phyloP scores from a whole-genome alignment of 2,888 invertebrate genomes.

The Macaria liturata region DNA sequence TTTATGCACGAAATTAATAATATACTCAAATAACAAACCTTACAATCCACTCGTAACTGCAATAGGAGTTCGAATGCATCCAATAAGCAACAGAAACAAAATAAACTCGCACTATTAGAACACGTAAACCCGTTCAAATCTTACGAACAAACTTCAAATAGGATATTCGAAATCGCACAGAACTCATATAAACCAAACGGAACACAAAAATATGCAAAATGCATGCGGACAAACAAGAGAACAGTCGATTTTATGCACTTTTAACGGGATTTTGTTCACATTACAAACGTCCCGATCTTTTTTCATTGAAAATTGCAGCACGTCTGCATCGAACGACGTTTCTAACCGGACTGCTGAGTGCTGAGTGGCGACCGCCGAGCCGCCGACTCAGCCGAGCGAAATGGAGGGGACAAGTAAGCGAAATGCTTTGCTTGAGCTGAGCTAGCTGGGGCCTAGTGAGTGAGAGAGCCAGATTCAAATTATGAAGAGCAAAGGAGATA shows the following conservation, averaged over 20 bases:
- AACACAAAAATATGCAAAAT: slow-evolving; percentile 32
- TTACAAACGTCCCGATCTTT: slow-evolving; percentile 53
- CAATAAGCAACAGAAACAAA: slow-evolving; percentile 60
- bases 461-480: too few species aligned
- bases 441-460: too few species aligned
- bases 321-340: slow-evolving; percentile 45
- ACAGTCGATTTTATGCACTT: slow-evolving; percentile 41
- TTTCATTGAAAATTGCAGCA: slow-evolving; percentile 36
- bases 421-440: too few species aligned
- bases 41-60: too few species aligned
- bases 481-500: too few species aligned
- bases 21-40: too few species aligned
- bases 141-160: slow-evolving; percentile 41
- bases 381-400: too few species aligned
- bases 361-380: too few species aligned
- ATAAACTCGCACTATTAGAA: slow-evolving; percentile 19
- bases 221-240: slow-evolving; percentile 38
- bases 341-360: slow-evolving; percentile 65
- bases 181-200: slow-evolving; percentile 23
- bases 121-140: slow-evolving; percentile 26
- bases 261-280: slow-evolving; percentile 48
- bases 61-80: slow-evolving; percentile 34
- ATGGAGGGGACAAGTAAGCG: too few species aligned
- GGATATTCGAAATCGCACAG: slow-evolving; percentile 35
- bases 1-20: too few species aligned